Percentiles rank a stretch among this genome's conserved stretches.
These are phyloP conservation scores for Galemys pyrenaicus DNA, from an alignment of 2,113 vertebrate genomes.

Conservation along the genomic window DNA sequence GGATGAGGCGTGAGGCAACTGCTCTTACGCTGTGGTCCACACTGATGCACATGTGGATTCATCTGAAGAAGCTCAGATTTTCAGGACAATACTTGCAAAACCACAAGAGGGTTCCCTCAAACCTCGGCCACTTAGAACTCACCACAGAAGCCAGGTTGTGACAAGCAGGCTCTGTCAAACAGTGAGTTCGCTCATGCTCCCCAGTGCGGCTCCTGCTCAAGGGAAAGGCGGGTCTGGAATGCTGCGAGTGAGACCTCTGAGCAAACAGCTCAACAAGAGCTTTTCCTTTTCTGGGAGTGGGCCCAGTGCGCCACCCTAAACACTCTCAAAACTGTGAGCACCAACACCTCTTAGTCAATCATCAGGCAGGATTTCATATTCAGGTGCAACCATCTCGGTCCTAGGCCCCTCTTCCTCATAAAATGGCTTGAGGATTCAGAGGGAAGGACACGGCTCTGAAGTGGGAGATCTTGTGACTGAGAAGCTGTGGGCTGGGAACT, in stretches of 20 bases:
- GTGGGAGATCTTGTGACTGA: neutral
- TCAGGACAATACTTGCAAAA: slow-evolving; percentile 30
- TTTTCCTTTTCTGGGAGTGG: neutral
- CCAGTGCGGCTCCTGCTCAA: neutral
- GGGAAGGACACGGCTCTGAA: neutral
- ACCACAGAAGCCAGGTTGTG: slow-evolving; percentile 18
- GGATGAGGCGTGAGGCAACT: neutral
- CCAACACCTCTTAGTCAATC: slow-evolving; percentile 17
- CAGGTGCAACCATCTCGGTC: neutral
- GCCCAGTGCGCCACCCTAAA: neutral
- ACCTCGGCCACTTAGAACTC: slow-evolving; percentile 4
- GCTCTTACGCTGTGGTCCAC: neutral
- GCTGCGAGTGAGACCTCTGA: neutral
- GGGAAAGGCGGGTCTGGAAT: neutral
- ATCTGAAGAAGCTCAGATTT: slow-evolving; percentile 24
- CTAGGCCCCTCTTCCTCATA: neutral
- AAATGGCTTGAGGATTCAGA: neutral
- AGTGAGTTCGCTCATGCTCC: neutral
- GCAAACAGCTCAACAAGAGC: neutral
- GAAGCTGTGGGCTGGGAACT: neutral
- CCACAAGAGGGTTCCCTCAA: slow-evolving; percentile 11
- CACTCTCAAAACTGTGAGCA: neutral
- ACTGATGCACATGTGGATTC: neutral
- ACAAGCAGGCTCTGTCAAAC: neutral
- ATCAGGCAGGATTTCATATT: slow-evolving; percentile 33